These are phyloP conservation scores for Bufo bufo DNA, from an alignment of 2,113 vertebrate species.

Conservation along the genomic window DNA sequence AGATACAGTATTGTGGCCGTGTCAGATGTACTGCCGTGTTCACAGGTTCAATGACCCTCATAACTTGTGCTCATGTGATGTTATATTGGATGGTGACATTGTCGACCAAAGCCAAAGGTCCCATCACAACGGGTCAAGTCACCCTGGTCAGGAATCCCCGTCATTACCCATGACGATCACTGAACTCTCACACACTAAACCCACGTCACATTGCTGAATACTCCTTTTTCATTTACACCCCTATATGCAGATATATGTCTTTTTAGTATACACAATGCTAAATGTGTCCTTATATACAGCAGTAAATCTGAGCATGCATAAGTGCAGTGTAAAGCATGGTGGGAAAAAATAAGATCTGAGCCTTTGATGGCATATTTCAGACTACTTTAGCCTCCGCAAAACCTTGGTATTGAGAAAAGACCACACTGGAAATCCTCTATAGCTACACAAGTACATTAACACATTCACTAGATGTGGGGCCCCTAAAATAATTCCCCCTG, in stretches of 20 bases:
- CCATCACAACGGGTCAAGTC: not conserved
- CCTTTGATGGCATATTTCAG: not conserved
- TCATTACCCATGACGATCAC: not conserved
- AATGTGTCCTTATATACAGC: not conserved
- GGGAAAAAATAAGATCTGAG: not conserved
- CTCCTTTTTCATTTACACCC: too few species aligned
- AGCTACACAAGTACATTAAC: not conserved
- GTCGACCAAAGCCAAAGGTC: not conserved
- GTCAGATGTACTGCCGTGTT: not conserved
- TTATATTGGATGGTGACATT: not conserved
- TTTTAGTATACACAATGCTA: not conserved
- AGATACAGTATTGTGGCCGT: not conserved
- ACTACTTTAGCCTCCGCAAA: not conserved
- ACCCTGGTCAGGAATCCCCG: not conserved
- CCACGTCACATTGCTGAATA: too few species aligned
- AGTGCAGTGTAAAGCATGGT: not conserved
- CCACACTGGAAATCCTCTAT: not conserved
- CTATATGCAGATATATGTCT: too few species aligned
- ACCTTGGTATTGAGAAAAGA: too few species aligned
- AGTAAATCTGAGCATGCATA: not conserved
- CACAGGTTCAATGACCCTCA: not conserved
- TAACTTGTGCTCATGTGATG: not conserved
- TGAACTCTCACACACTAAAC: not conserved
- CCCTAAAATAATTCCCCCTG: not conserved
- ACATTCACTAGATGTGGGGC: not conserved